These are phyloP conservation scores for Metopolophium dirhodum DNA, from an alignment of 1,140 invertebrate genomes.

Conservation along the genomic window DNA sequence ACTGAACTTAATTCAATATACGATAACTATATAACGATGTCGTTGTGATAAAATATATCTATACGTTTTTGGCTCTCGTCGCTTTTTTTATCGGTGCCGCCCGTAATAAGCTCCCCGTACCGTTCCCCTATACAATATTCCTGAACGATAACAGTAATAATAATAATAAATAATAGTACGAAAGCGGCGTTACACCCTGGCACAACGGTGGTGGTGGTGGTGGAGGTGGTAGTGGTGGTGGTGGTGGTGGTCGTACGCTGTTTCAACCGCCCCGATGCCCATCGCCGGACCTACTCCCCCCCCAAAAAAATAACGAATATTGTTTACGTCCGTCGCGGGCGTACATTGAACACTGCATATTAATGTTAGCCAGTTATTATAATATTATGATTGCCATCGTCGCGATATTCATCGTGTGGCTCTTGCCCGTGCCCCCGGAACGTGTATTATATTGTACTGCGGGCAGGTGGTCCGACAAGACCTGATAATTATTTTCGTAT, in stretches of 20 bases:
- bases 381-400: background rate
- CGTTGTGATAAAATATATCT: background rate
- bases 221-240: too few relatives aligned
- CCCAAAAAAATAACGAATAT: background rate
- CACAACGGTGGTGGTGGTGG: background rate
- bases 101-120: background rate
- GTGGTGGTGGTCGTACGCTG: background rate
- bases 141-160: background rate
- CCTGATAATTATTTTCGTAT: background rate
- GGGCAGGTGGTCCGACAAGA: background rate
- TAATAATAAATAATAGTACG: background rate
- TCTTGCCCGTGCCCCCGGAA: background rate
- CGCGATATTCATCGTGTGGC: background rate
- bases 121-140: background rate
- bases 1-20: background rate
- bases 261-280: background rate
- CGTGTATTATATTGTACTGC: background rate
- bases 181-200: background rate
- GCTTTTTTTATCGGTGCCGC: background rate
- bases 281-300: conserved; percentile 9
- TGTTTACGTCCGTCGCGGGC: background rate
- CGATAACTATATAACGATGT: background rate
- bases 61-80: background rate
- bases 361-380: background rate
- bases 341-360: background rate